These are phyloP conservation scores for Sylvietta virens DNA, from an alignment of 2,113 vertebrate species.

Conservation along the genomic window DNA sequence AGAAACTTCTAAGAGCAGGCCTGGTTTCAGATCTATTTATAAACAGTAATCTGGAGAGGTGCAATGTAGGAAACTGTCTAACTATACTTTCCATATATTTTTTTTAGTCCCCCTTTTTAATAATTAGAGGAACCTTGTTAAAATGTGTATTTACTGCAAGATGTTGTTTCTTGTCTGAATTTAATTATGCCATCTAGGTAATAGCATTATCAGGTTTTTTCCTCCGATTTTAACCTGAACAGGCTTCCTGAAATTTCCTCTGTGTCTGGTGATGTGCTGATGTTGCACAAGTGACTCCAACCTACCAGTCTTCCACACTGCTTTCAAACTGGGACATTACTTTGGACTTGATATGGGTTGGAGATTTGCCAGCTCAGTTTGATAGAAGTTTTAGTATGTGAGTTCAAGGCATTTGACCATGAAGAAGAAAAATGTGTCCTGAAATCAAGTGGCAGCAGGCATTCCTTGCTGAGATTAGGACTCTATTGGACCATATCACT, in stretches of 20 bases:
- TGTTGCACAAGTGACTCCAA: background rate
- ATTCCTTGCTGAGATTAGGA: background rate
- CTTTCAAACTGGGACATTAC: conserved; percentile 7
- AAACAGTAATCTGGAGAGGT: background rate
- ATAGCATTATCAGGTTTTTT: background rate
- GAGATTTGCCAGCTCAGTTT: background rate
- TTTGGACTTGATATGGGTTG: background rate
- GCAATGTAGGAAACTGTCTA: background rate
- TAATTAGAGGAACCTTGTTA: background rate
- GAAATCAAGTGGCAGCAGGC: background rate
- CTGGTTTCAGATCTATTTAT: background rate
- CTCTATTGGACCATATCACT: background rate
- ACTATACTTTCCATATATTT: fast-evolving
- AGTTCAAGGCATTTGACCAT: background rate
- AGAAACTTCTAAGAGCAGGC: background rate
- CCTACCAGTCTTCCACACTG: conserved; percentile 21
- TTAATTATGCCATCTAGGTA: background rate
- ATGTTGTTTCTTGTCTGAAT: background rate
- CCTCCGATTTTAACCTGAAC: background rate
- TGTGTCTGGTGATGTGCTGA: background rate
- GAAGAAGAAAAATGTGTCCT: background rate
- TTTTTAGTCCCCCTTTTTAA: background rate
- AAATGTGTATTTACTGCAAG: background rate
- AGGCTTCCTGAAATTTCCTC: background rate
- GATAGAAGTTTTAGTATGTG: background rate